Base-by-base conservation (phyloP, 2,797 vertebrate species). In the Acanthopagrus latus region DNA sequence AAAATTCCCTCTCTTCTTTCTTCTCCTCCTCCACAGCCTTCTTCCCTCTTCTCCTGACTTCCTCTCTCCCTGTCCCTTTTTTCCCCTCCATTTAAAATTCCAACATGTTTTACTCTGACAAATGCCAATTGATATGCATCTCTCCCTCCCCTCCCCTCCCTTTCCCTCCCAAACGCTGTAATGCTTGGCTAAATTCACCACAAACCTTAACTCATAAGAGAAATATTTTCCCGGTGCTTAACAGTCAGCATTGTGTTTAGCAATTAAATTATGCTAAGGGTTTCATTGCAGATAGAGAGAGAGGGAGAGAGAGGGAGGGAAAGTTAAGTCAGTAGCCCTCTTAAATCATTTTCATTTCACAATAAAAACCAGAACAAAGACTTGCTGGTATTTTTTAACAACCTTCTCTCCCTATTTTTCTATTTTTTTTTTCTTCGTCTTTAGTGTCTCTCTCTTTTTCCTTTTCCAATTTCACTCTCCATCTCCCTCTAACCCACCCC, bases 211-310 rank as follows among this genome's bases (percentile, higher is more conserved):
- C 81, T 82, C 81, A 71, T 56, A 64, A 78, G 81, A 88, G 84
- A 85, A 82, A 83, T 82, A 81, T 86, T 86, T 89, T 83, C 63
- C 74, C 64, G 74, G 73, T 81, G 78, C 79, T 86, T 74, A 82
- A 90, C 76, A 82, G 86, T 88, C 77, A 81, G 69, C 76, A 82
- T 88, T 87, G 83, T 90, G 82, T 91, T 87, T 67, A 60, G 77
- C 69, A 90, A 88, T 90, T 88, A 81, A 90, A 92, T 90, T 88
- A 91, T 87, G 72, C 71, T 71, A 59, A 88, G 71, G 82, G 75
- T 76, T 90, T 91, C 71, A 75, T 20, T 71, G 82, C 59, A 12
- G 71, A 80, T n/a, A 70, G 75, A 71, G 64, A 74, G 55, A 33
- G 33, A 33, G 33, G 6, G 43, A 25, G 66, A 5, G 33, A 13